These are phyloP conservation scores for Conus betulinus DNA, from an alignment of 1,140 invertebrate genomes.

Conservation along the genomic window DNA sequence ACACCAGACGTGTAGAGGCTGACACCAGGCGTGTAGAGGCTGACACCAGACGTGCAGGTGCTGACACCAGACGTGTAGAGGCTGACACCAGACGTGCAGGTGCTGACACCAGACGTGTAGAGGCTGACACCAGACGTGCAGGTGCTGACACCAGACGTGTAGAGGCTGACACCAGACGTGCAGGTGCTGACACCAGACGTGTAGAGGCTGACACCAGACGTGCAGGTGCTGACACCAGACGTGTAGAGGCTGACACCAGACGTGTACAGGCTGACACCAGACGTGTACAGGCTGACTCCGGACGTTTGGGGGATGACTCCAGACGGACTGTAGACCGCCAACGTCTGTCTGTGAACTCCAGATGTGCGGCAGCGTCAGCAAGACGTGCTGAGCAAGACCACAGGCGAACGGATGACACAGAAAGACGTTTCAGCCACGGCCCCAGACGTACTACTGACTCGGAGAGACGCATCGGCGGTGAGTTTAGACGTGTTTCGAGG, in stretches of 20 bases:
- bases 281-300: slow-evolving; percentile 5
- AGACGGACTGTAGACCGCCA: not conserved
- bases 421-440: no score
- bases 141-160: not conserved
- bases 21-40: not conserved
- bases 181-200: not conserved
- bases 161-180: not conserved
- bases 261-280: not conserved
- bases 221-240: not conserved
- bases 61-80: not conserved
- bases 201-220: not conserved
- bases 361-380: not conserved
- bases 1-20: not conserved
- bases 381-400: not conserved
- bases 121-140: not conserved
- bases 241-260: not conserved
- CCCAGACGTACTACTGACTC: no score
- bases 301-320: not conserved
- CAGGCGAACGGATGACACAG: no score
- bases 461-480: not conserved
- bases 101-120: not conserved
- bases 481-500: not conserved
- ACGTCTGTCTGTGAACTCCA: not conserved
- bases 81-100: not conserved
- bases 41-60: not conserved